phyloP scores from a whole-genome alignment of 2,888 invertebrate genomes.

The Morpho helenor region DNA sequence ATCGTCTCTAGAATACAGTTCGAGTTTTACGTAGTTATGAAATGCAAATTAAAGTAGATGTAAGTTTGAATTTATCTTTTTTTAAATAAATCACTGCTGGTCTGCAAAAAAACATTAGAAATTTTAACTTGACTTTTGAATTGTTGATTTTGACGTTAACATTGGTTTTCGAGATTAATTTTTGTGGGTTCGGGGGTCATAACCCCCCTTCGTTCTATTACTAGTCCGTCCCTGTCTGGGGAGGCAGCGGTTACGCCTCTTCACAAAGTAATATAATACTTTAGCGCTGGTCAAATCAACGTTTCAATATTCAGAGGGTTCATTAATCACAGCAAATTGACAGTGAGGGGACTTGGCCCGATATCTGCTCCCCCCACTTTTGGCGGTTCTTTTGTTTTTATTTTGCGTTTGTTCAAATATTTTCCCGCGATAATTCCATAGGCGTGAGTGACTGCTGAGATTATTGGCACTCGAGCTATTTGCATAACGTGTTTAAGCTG shows the following conservation, averaged over 20 bases:
- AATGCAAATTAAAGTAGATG: too few relatives aligned
- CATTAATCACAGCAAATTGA: constrained; percentile 77
- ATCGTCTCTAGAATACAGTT: too few relatives aligned
- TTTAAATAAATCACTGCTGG: too few relatives aligned
- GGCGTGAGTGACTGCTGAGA: too few relatives aligned
- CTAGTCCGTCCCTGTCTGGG: constrained; percentile 8
- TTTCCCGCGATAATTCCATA: constrained; percentile 41
- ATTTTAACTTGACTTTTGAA: too few relatives aligned
- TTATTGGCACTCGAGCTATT: constrained; percentile 32
- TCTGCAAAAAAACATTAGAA: too few relatives aligned
- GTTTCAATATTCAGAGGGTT: constrained; percentile 73
- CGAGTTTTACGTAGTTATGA: too few relatives aligned
- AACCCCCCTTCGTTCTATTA: constrained; percentile 1
- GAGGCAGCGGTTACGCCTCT: constrained; percentile 40
- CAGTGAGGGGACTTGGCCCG: constrained; percentile 59
- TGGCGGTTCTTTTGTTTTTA: constrained; percentile 39
- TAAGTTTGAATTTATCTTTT: too few relatives aligned
- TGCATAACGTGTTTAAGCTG: too few relatives aligned
- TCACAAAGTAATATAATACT: constrained; percentile 67
- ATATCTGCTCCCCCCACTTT: constrained; percentile 41
- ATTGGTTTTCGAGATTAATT: constrained; percentile 5
- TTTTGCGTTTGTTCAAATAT: constrained; percentile 35
- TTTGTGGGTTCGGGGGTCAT: constrained; percentile 4
- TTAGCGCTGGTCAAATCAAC: constrained; percentile 68
- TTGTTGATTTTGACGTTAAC: constrained; percentile 1